A percentile compares a stretch with the other conserved stretches of the same genome.
These are phyloP conservation scores for Ylistrum balloti DNA, from an alignment of 1,140 invertebrate species.

Conservation along the genomic window DNA sequence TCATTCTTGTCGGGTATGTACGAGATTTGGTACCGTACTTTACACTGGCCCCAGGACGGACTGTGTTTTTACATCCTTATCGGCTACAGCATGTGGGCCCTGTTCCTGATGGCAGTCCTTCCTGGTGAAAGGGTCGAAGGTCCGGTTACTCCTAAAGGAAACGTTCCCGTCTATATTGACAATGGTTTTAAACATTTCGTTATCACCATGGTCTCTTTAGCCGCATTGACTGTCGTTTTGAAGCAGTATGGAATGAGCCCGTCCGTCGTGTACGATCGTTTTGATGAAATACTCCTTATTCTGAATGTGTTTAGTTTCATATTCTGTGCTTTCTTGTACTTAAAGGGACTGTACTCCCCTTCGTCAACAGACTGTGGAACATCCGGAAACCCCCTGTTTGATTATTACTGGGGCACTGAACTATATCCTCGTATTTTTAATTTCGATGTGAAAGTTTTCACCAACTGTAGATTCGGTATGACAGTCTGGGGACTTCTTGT, in stretches of 20 bases:
- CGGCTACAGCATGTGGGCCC: constrained; percentile 73
- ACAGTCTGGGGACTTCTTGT: constrained; percentile 85
- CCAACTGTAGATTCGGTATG: constrained; percentile 85
- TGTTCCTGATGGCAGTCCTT: constrained; percentile 79
- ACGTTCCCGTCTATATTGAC: constrained; percentile 84
- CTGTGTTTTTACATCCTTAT: constrained; percentile 67
- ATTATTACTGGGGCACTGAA: constrained; percentile 86
- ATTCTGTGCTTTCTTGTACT: constrained; percentile 83
- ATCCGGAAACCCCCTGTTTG: constrained; percentile 82
- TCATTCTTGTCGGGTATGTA: constrained; percentile 64
- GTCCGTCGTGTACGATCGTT: constrained; percentile 83
- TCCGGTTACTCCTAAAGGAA: constrained; percentile 83
- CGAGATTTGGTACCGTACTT: constrained; percentile 73
- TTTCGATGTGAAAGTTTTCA: constrained; percentile 81
- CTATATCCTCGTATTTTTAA: constrained; percentile 84
- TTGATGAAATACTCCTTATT: constrained; percentile 83
- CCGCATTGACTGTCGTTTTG: constrained; percentile 72
- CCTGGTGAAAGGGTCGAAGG: constrained; percentile 83
- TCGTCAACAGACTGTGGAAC: constrained; percentile 76
- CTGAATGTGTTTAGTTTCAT: constrained; percentile 84
- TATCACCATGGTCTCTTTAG: constrained; percentile 80
- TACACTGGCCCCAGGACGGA: constrained; percentile 67
- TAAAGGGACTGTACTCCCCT: constrained; percentile 81
- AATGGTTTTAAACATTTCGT: constrained; percentile 85
- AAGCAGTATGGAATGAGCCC: constrained; percentile 75